Evolutionary conservation across 2,797 vertebrate genomes (phyloP).

Genomic region (Lacerta bilineata): DNA sequence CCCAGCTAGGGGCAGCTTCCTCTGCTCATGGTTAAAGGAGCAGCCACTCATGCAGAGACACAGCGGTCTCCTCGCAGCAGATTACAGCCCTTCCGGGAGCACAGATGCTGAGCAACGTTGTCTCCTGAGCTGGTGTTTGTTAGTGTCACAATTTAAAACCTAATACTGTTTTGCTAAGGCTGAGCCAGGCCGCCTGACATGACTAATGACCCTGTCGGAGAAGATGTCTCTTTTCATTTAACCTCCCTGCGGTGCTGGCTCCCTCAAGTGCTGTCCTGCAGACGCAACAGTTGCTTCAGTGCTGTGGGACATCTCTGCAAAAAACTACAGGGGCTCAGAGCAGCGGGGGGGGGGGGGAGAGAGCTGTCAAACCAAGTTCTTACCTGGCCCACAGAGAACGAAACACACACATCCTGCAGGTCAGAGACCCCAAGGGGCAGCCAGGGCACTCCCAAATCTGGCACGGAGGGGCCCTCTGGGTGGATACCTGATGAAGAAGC

Average conservation of each 20-base stretch:
- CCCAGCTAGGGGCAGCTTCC: background rate
- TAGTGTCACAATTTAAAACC: background rate
- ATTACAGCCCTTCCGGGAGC: background rate
- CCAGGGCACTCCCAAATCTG: too few species aligned
- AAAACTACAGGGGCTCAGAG: too few species aligned
- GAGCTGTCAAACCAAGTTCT: too few species aligned
- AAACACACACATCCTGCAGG: too few species aligned
- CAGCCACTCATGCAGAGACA: background rate
- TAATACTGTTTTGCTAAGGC: background rate
- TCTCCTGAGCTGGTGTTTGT: too few species aligned
- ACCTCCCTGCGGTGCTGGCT: background rate
- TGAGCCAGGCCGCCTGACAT: background rate
- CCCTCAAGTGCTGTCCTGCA: background rate
- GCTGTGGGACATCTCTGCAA: too few species aligned
- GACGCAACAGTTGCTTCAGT: too few species aligned
- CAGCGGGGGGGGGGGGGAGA: rapidly evolving
- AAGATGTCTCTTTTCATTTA: background rate
- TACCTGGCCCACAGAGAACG: too few species aligned
- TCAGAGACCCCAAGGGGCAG: too few species aligned
- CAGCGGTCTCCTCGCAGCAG: too few species aligned
- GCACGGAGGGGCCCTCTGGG: too few species aligned
- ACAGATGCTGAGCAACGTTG: background rate
- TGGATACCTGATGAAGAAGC: too few species aligned
- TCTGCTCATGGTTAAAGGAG: background rate
- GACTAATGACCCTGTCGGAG: background rate